A percentile compares a stretch with the other conserved stretches of the same genome.
Conservation (phyloP, 2,888 invertebrate species). For the Torymus tubicola region DNA sequence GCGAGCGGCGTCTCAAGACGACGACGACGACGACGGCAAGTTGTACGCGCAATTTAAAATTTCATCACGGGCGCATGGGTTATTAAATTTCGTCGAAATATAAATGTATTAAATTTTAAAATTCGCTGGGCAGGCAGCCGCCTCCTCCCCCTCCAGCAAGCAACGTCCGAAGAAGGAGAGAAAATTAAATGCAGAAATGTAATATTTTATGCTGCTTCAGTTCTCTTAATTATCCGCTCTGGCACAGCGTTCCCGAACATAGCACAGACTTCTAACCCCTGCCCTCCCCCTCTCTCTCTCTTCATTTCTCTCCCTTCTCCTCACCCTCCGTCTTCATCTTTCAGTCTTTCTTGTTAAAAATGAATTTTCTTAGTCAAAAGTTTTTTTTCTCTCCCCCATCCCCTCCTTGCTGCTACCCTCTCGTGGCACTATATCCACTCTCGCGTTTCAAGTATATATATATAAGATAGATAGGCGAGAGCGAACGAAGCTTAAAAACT, state of each 20-base stretch:
- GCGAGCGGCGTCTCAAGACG: no score
- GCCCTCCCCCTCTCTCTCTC: no score
- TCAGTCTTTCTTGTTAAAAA: conserved; percentile 37
- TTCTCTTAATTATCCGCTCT: conserved; percentile 11
- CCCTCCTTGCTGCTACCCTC: background rate
- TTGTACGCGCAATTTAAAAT: background rate
- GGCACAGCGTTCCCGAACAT: background rate
- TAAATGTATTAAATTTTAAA: background rate
- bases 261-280: no score
- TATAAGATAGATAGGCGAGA: background rate
- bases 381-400: conserved; percentile 12
- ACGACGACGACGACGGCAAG: background rate
- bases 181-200: conserved; percentile 29
- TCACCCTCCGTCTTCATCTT: no score
- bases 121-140: background rate
- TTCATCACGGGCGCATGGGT: no score
- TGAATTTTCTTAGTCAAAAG: conserved; percentile 50
- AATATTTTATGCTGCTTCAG: conserved; percentile 26
- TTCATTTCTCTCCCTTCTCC: no score
- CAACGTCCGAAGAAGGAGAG: background rate
- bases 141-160: no score
- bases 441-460: background rate
- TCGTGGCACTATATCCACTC: background rate
- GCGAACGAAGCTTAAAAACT: conserved; percentile 50
- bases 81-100: background rate